Evolutionary conservation across 1,140 invertebrate genomes (phyloP), one percentile per base, ranked within the genome.

Genomic region (Meloidogyne floridensis): DNA sequence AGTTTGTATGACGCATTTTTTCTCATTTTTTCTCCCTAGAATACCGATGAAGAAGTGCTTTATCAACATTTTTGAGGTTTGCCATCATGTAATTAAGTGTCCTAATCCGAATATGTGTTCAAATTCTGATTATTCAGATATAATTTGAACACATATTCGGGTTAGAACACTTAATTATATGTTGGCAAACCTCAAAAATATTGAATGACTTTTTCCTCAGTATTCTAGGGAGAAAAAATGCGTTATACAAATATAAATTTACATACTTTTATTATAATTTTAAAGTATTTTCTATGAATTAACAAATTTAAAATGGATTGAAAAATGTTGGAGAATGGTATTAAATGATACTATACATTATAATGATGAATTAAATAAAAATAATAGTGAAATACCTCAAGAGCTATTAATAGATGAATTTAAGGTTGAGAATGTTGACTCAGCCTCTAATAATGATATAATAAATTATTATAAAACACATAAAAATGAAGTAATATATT

Each of bases 251-350:
- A 32, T 2, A 32, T 32, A 32, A 32, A 32, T 15, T 76, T 15
- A 5, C 15, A 15, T 54, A 11, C 42, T 53, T 32, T 59, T 15
- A 20, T 53, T 76, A 32, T 32, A 32, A 32, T 20, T 54, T 56
- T n/a, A 59, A 59, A 76, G 75, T 42, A 76, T 76, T 56, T 76
- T 53, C 56, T 42, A 56, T 43, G 75, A 76, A 76, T 8, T 15
- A 15, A 8, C 43, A 4, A 42, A 76, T 65, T 13, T 76, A 54
- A 11, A 76, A 76, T 65, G 65, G 75, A 59, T 59, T 59, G 75
- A 75, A 75, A 15, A 54, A 10, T 54, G 51, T 75, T 43, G 56
- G 18, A 32, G 18, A 75, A 10, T 32, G 7, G 20, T 75, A 43
- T 75, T 75, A 75, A 13, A 43, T 51, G 2, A 51, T n/a, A 10